These are phyloP conservation scores for Sebastes hopkinsi DNA, from an alignment of 2,797 vertebrate genomes.

Conservation along the genomic window DNA sequence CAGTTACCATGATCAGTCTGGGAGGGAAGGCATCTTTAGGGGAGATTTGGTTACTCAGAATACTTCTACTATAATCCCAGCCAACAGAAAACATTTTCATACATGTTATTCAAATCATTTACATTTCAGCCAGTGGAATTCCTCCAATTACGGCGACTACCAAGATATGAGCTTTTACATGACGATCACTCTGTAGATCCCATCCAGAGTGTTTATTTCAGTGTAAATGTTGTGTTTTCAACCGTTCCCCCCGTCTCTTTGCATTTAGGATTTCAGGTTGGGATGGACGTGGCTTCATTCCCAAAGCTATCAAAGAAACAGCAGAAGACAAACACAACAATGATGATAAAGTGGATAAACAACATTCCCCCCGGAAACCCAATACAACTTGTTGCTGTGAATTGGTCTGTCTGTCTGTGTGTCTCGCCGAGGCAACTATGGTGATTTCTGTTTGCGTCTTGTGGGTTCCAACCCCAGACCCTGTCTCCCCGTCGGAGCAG, in stretches of 20 bases:
- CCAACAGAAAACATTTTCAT: slow-evolving; percentile 48
- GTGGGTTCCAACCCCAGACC: slow-evolving; percentile 76
- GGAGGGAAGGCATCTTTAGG: slow-evolving; percentile 59
- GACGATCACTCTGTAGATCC: slow-evolving; percentile 22
- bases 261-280: slow-evolving; percentile 28
- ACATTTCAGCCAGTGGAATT: slow-evolving; percentile 35
- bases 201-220: slow-evolving; percentile 44
- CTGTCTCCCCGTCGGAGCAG: slow-evolving; percentile 67
- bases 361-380: slow-evolving; percentile 64
- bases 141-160: slow-evolving; percentile 40
- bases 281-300: slow-evolving; percentile 44
- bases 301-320: slow-evolving; percentile 59
- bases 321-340: slow-evolving; percentile 69
- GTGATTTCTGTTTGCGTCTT: slow-evolving; percentile 77
- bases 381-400: slow-evolving; percentile 71
- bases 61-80: slow-evolving; percentile 32
- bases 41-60: slow-evolving; percentile 53
- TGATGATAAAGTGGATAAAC: slow-evolving; percentile 72
- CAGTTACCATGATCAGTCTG: slow-evolving; percentile 71
- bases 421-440: slow-evolving; percentile 69
- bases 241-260: slow-evolving; percentile 4
- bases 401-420: slow-evolving; percentile 67
- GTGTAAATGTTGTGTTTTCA: slow-evolving; percentile 32
- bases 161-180: slow-evolving; percentile 37
- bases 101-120: slow-evolving; percentile 34